phyloP scores from a whole-genome alignment of 2,113 vertebrate genomes.

The Eublepharis macularius region DNA sequence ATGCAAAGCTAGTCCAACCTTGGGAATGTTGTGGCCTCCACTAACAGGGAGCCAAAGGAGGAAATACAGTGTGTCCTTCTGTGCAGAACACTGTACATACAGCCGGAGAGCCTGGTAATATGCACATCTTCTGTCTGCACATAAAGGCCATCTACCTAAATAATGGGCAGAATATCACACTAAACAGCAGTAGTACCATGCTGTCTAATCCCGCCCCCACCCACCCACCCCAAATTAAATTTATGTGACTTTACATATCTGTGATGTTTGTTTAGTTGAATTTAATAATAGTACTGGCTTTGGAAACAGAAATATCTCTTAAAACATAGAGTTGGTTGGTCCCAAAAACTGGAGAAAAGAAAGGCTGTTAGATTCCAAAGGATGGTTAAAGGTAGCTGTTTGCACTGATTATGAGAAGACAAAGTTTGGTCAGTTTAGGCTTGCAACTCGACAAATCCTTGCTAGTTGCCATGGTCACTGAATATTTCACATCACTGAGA shows the following conservation, averaged over 20 bases:
- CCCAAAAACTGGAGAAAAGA: neutral
- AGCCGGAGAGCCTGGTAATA: neutral
- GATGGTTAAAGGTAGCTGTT: neutral
- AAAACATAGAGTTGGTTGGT: neutral
- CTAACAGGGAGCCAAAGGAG: neutral
- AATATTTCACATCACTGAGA: neutral
- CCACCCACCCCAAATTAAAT: no score
- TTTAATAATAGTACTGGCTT: neutral
- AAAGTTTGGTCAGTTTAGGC: neutral
- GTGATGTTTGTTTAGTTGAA: neutral
- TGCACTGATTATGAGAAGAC: neutral
- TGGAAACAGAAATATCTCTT: neutral
- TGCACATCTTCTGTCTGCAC: neutral
- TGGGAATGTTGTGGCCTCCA: neutral
- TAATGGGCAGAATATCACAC: neutral
- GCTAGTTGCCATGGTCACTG: slow-evolving; percentile 4
- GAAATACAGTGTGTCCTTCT: neutral
- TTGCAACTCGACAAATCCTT: neutral
- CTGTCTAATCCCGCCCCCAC: no score
- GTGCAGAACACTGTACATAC: neutral
- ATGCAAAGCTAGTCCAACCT: no score
- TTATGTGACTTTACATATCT: neutral
- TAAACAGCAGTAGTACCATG: no score
- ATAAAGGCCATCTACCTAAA: neutral
- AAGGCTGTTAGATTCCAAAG: neutral